Evolutionary conservation across 92 coral and sea anemone species (phyloP).

Genomic region (Anthopleura xanthogrammica): DNA sequence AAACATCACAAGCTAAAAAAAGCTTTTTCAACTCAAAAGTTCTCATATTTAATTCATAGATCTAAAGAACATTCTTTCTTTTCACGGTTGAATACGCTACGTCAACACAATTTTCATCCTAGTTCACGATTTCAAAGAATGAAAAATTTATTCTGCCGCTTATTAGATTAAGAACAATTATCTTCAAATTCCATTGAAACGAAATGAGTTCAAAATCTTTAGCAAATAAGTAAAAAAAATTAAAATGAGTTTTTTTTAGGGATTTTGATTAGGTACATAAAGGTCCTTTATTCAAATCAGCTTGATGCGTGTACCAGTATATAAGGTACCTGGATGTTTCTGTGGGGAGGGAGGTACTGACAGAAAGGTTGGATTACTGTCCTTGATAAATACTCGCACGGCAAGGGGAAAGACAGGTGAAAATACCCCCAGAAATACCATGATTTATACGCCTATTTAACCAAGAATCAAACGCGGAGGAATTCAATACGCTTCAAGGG

Average conservation of each 20-base stretch:
- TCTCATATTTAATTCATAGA: neutral
- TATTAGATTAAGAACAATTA: neutral
- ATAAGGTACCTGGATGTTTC: neutral
- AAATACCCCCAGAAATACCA: conserved; percentile 6
- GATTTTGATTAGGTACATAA: neutral
- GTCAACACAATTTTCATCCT: neutral
- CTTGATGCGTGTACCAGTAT: neutral
- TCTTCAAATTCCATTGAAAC: neutral
- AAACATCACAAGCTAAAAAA: neutral
- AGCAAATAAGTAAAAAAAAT: neutral
- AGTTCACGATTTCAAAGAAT: neutral
- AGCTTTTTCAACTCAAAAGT: neutral
- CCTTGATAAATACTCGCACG: neutral
- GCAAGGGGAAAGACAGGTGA: neutral
- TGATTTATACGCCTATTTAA: neutral
- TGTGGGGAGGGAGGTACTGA: neutral
- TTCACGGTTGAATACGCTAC: too few species aligned
- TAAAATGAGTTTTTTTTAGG: neutral
- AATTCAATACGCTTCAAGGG: neutral
- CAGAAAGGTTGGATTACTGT: neutral
- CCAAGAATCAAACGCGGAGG: neutral
- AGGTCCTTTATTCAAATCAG: neutral
- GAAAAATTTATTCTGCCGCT: neutral
- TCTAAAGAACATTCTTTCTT: neutral
- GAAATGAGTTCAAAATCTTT: neutral